Evolutionary conservation across 2,888 invertebrate species (phyloP).

Genomic region (Nudaria mundana): DNA sequence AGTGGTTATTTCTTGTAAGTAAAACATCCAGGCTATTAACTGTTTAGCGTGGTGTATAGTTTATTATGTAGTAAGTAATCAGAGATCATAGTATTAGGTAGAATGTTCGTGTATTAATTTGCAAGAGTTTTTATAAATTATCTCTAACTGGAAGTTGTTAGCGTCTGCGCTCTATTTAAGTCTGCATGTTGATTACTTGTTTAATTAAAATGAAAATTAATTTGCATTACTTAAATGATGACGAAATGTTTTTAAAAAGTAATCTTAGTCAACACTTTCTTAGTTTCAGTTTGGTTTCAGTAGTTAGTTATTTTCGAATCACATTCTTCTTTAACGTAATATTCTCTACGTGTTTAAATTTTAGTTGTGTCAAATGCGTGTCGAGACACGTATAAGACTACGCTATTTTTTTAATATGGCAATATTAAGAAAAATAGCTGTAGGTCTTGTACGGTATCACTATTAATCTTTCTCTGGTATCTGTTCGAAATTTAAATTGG

Average conservation of each 20-base stretch:
- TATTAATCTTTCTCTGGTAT: no score
- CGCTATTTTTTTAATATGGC: no score
- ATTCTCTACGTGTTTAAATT: no score
- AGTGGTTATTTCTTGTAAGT: conserved; percentile 34
- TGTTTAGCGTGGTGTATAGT: conserved; percentile 9
- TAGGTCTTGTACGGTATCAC: no score
- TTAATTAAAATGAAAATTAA: not conserved
- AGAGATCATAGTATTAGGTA: conserved; percentile 3
- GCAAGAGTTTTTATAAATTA: not conserved
- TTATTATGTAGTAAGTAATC: conserved; percentile 7
- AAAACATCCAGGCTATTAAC: conserved; percentile 36
- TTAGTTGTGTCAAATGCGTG: no score
- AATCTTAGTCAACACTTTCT: not conserved
- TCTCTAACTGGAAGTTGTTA: not conserved
- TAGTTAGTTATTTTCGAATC: no score
- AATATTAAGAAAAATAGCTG: no score
- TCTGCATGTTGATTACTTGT: not conserved
- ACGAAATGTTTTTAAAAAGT: not conserved
- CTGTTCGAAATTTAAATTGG: no score
- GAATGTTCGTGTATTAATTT: conserved; percentile 6
- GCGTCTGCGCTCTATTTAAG: not conserved
- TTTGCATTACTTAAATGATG: not conserved
- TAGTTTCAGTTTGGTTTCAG: no score
- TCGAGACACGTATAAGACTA: no score
- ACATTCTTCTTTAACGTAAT: no score